These are phyloP conservation scores for Chaitophorus viminalis DNA, from an alignment of 2,888 invertebrate species.

Conservation along the genomic window DNA sequence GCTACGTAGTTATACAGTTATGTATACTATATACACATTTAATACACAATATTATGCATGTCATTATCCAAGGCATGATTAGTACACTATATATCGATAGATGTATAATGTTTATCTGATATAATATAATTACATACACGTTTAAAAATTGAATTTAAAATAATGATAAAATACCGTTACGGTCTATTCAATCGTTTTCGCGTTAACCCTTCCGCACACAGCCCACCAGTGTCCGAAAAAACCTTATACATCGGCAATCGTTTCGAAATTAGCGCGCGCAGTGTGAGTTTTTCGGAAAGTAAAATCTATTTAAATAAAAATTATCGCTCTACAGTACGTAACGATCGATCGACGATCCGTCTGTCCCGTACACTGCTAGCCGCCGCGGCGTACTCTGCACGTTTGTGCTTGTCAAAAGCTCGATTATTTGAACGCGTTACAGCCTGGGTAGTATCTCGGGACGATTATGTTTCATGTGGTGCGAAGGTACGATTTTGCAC, in stretches of 20 bases:
- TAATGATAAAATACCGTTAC: neutral
- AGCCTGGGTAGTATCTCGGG: neutral
- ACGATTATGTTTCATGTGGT: neutral
- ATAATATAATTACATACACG: no score
- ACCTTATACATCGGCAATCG: neutral
- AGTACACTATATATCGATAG: no score
- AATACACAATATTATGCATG: neutral
- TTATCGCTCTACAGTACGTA: neutral
- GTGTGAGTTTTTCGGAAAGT: neutral
- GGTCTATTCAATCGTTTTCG: neutral
- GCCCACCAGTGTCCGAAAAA: neutral
- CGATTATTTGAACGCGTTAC: neutral
- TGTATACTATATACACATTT: neutral
- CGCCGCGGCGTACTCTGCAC: neutral
- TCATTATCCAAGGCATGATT: no score
- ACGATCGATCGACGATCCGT: neutral
- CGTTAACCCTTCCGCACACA: neutral
- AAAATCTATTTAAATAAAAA: neutral
- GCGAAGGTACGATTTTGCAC: no score
- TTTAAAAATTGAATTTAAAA: neutral
- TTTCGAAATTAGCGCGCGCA: neutral
- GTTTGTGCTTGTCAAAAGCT: neutral
- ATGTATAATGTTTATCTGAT: no score
- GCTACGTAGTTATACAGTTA: neutral
- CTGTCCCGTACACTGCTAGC: neutral